Conservation (phyloP, 2,797 vertebrate genomes). For the Labeo calbasu region DNA sequence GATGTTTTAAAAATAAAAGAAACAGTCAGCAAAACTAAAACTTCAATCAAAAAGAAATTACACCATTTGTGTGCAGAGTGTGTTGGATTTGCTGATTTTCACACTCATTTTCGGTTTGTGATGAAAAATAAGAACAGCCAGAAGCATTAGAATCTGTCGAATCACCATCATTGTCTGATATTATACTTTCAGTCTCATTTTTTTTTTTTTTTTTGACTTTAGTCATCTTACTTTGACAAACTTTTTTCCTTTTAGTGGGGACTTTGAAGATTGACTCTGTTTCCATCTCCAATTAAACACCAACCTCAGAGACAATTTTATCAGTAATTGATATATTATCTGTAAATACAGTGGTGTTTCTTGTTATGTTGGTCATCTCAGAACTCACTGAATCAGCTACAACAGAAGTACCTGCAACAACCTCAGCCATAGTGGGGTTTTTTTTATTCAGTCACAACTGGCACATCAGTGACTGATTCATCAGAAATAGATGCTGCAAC, state of each 20-base stretch:
- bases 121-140: background rate
- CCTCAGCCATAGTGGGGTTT: too few species aligned
- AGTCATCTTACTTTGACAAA: background rate
- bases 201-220: background rate
- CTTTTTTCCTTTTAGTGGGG: background rate
- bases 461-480: too few species aligned
- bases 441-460: too few species aligned
- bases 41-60: too few species aligned
- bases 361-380: too few species aligned
- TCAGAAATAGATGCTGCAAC: too few species aligned
- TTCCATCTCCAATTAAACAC: background rate
- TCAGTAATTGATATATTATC: background rate
- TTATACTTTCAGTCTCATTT: background rate
- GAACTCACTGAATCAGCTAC: too few species aligned
- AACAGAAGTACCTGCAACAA: too few species aligned
- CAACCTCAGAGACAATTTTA: background rate
- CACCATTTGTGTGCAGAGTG: too few species aligned
- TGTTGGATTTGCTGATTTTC: too few species aligned
- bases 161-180: background rate
- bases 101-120: background rate
- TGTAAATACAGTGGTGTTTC: background rate
- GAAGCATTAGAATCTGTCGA: background rate
- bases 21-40: too few species aligned
- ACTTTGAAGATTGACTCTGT: background rate
- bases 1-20: too few species aligned